phyloP scores from a whole-genome alignment of 1,140 invertebrate genomes.

The Reticulitermes speratus region DNA sequence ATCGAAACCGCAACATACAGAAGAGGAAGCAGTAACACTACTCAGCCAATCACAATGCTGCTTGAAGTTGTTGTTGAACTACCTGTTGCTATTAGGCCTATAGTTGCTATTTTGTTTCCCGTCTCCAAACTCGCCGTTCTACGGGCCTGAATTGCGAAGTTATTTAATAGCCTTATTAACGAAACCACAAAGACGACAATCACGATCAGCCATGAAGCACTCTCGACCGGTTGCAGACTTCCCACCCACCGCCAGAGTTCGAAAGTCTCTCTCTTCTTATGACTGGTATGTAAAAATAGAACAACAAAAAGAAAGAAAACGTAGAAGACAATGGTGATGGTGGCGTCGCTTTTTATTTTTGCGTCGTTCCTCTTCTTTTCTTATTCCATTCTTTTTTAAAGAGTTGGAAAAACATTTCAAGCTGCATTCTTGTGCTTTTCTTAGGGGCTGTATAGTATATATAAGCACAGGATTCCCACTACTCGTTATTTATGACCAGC shows the following conservation, averaged over 20 bases:
- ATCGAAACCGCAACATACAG: too few relatives aligned
- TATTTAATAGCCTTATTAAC: background rate
- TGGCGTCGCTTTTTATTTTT: constrained; percentile 6
- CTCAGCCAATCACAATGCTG: too few relatives aligned
- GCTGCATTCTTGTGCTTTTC: constrained; percentile 25
- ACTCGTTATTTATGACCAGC: constrained; percentile 25
- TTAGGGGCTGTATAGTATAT: constrained; percentile 14
- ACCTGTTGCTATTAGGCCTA: too few relatives aligned
- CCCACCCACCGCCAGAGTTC: background rate
- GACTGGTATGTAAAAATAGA: constrained; percentile 7
- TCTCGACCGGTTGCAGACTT: background rate
- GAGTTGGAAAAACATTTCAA: constrained; percentile 28
- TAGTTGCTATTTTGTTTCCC: too few relatives aligned
- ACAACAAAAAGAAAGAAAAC: background rate
- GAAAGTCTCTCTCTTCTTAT: background rate
- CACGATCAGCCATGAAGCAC: background rate
- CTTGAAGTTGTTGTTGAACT: too few relatives aligned
- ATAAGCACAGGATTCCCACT: constrained; percentile 10
- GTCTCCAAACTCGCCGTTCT: background rate
- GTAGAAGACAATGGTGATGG: background rate
- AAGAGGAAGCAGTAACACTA: too few relatives aligned
- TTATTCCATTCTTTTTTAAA: constrained; percentile 27
- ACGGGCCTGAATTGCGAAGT: background rate
- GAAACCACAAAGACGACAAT: background rate
- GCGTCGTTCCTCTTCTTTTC: background rate